Evolutionary conservation across 2,888 invertebrate genomes (phyloP).

Genomic region (Cryptophagus acutangulus): DNA sequence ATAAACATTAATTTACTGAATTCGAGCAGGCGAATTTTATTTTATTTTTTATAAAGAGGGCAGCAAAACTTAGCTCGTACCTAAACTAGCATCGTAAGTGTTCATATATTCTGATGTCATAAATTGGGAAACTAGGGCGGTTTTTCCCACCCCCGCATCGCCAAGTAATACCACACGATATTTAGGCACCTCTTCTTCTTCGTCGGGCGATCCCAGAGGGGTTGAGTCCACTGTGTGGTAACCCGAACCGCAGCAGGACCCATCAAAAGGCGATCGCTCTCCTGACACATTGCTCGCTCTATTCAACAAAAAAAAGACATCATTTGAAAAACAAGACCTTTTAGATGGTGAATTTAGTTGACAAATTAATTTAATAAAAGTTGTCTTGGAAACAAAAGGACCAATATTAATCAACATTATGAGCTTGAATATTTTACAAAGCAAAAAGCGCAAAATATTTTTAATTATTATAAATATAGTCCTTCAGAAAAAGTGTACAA

Average conservation of each 20-base stretch:
- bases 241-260: slow-evolving; percentile 77
- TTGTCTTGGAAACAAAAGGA: no score
- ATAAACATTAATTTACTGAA: no score
- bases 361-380: no score
- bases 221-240: slow-evolving; percentile 74
- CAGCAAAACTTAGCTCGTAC: slow-evolving; percentile 50
- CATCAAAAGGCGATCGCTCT: slow-evolving; percentile 80
- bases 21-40: no score
- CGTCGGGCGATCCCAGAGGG: slow-evolving; percentile 69
- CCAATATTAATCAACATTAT: no score
- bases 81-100: slow-evolving; percentile 86
- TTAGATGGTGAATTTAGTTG: no score
- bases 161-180: slow-evolving; percentile 80
- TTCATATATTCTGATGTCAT: slow-evolving; percentile 96
- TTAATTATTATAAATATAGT: no score
- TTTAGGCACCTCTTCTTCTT: slow-evolving; percentile 65
- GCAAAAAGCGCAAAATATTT: no score
- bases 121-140: slow-evolving; percentile 85
- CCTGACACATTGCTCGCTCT: slow-evolving; percentile 66
- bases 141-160: slow-evolving; percentile 85
- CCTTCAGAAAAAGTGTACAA: no score
- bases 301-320: slow-evolving; percentile 25
- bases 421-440: no score
- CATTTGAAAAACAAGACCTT: no score
- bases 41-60: no score